Base-by-base conservation (phyloP, 2,797 vertebrate species). In the Oreortyx pictus region DNA sequence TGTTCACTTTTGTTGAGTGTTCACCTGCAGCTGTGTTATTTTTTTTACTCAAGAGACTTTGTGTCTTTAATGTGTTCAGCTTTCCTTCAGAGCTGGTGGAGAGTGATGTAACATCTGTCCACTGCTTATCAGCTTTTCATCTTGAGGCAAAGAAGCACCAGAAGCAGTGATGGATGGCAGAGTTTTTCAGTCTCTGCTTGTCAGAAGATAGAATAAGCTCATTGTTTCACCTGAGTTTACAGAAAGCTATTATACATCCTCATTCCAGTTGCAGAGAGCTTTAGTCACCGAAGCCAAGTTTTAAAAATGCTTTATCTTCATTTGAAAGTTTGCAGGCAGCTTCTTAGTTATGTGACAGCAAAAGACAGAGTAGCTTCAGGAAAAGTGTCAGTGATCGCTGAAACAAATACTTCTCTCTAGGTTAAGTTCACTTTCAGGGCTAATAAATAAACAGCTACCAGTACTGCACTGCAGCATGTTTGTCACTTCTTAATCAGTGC, bases 371-470 rank as follows among this genome's bases (percentile, higher is more conserved):
- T 29, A 24, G 11, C 31, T 86, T 39, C 65, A 80, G 19, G 70
- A 83, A 79, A 61, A 70, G 14, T 60, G 39, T 65, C 44, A 73
- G 31, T 82, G 65, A 87, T 84, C 82, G 54, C 72, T 70, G 81
- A 90, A 91, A 79, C 20, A 93, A 62, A 59, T 82, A 2, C 78
- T 70, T 81, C 88, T 81, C 27, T 82, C 17, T 46, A 35, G 44
- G 37, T 74, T 71, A 62, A 75, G 92, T 91, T 91, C 14, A 22
- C 79, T 86, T 94, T 86, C 75, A 81, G 23, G 25, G 44, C 24
- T 49, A 35, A 73, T 87, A 94, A 86, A 84, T 49, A 94, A 72
- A 54, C 41, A 54, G 37, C 31, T 72, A 31, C 70, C 67, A 62
- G 64, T 91, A 68, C 57, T 89, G 43, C 43, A 70, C 52, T 7